Evolutionary conservation across 2,888 invertebrate species (phyloP).

Genomic region (Trachelus troglodyta): DNA sequence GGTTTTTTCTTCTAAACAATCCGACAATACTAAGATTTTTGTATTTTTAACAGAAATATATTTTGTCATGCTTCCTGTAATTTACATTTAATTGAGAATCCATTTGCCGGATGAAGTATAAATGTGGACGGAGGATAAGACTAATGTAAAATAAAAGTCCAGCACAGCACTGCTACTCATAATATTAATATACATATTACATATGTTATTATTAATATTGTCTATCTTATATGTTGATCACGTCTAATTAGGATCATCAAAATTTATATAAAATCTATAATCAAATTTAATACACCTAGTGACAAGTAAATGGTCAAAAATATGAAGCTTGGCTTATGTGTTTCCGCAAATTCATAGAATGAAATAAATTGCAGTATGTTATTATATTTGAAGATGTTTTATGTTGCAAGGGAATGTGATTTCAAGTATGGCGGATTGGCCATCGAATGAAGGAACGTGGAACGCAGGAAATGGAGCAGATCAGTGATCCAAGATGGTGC

Average conservation of each 20-base stretch:
- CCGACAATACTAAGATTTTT: background rate
- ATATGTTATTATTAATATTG: no score
- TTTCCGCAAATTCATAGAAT: background rate
- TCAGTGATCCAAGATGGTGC: slow-evolving; percentile 81
- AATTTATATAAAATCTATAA: background rate
- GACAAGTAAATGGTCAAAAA: background rate
- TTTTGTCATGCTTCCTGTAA: background rate
- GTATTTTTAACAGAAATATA: background rate
- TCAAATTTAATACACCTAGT: background rate
- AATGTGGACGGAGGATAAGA: background rate
- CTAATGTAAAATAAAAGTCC: background rate
- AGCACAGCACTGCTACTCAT: background rate
- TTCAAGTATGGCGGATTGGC: background rate
- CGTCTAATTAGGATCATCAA: background rate
- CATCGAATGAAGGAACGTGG: slow-evolving; percentile 8
- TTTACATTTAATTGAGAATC: background rate
- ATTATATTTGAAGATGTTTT: background rate
- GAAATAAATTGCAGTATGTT: background rate
- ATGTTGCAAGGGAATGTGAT: background rate
- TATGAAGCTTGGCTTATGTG: background rate
- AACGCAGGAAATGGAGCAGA: slow-evolving; percentile 12
- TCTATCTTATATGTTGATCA: no score
- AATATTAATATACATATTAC: no score
- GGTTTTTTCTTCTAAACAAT: background rate
- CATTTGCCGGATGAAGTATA: background rate